Percentiles rank a stretch among this genome's conserved stretches.
Conservation (phyloP, 2,113 vertebrate species). For the Penelope pileata region DNA sequence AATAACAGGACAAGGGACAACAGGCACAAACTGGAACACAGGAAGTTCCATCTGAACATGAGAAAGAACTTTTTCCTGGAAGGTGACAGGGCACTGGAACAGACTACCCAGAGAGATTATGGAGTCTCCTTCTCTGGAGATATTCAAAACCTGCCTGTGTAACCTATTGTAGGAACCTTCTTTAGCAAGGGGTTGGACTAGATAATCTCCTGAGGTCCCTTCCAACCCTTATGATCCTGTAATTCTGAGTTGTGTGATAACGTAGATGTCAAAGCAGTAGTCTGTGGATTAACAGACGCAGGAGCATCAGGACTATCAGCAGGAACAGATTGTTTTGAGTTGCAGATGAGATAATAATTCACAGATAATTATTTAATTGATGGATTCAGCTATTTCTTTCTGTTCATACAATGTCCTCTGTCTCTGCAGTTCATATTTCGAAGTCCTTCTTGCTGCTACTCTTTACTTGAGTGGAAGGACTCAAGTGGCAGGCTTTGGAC, state of each 20-base stretch:
- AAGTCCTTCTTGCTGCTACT: not conserved
- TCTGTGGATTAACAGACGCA: slow-evolving; percentile 43
- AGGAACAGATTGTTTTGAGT: slow-evolving; percentile 31
- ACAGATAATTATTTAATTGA: slow-evolving; percentile 54
- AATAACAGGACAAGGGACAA: not conserved
- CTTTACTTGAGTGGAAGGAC: not conserved
- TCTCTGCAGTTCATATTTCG: not conserved
- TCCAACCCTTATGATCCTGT: not conserved
- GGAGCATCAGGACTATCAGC: slow-evolving; percentile 26
- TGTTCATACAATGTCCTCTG: not conserved
- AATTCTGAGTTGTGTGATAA: not conserved
- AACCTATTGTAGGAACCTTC: not conserved
- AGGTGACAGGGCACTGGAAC: not conserved
- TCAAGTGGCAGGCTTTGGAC: not conserved
- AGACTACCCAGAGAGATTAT: not conserved
- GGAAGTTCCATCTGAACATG: not conserved
- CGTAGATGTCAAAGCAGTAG: not conserved
- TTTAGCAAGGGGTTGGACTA: not conserved
- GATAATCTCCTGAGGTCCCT: not conserved
- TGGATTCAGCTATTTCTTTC: not conserved
- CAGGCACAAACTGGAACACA: not conserved
- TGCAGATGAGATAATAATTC: slow-evolving; percentile 48
- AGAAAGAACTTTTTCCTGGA: not conserved
- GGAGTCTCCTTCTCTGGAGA: not conserved
- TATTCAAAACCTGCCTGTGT: not conserved